Evolutionary conservation across 2,113 vertebrate species (phyloP), one percentile per base, ranked within the genome.

Genomic region (Rhinoptilus africanus): DNA sequence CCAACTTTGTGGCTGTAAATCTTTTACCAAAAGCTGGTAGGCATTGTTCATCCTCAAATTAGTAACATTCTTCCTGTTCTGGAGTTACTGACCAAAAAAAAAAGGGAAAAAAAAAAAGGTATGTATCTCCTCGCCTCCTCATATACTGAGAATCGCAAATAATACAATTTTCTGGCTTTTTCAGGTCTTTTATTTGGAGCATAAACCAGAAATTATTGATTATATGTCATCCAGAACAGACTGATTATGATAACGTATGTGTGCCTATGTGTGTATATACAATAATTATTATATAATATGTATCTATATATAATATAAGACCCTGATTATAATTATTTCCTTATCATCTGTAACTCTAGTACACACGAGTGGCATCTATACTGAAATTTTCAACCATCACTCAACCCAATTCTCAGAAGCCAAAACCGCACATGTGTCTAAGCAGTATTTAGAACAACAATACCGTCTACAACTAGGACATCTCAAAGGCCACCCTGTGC

Each of bases 321-420:
- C 45, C 30, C 24, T 23, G 24, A 37, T 84, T 54, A 41, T n/a
- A n/a, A 9, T 53, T 4, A 64, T 86, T 92, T 86, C 3, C 10
- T 80, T 77, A 77, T 73, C 30, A 39, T 77, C 37, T 86, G 8
- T 76, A 34, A 57, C 51, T 50, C 50, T 34, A 26, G 14, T 68
- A 83, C 30, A 48, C 23, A 14, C 0, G 0, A 86, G 26, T 74
- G 79, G 15, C 43, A 92, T 72, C 88, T 86, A 34, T 71, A 37
- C 60, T 78, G 54, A 90, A 76, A 62, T 74, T 89, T 93, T 89
- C 54, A 79, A 57, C 75, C 37, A 14, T 73, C n/a, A 14, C 34
- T 86, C 51, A 91, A 71, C 76, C 68, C 39, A 87, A 2, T 92
- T 96, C 91, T 91, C 91, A 75, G 95, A 94, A 97, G 43, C 39